Conservation (phyloP, 1,140 invertebrate species). For the Temnothorax longispinosus region DNA sequence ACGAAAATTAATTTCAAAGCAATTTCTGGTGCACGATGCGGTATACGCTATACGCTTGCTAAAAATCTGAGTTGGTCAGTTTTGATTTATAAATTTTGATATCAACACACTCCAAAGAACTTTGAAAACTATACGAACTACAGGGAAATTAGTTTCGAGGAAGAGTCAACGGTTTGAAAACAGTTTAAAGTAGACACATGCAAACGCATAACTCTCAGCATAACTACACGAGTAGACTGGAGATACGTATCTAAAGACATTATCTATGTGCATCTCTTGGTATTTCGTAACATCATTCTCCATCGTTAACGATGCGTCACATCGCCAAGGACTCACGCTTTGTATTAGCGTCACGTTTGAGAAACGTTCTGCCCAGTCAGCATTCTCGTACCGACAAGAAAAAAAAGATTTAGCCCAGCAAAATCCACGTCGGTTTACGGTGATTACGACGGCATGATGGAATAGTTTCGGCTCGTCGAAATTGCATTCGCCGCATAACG, state of each 20-base stretch:
- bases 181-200: slow-evolving; percentile 5
- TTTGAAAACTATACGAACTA: background rate
- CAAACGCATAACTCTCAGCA: no score
- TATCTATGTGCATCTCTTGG: background rate
- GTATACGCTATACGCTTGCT: background rate
- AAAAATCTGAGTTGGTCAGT: slow-evolving; percentile 21
- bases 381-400: slow-evolving; percentile 55
- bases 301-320: background rate
- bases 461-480: slow-evolving; percentile 45
- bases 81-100: slow-evolving; percentile 41
- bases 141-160: background rate
- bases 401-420: slow-evolving; percentile 14
- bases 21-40: background rate
- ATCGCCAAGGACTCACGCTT: slow-evolving; percentile 18
- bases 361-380: slow-evolving; percentile 47
- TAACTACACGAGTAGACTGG: background rate
- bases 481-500: slow-evolving; percentile 47
- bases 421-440: slow-evolving; percentile 32
- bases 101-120: background rate
- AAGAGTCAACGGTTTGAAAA: background rate
- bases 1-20: background rate
- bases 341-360: slow-evolving; percentile 51
- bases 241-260: background rate
- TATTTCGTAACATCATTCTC: background rate
- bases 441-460: slow-evolving; percentile 49